These are phyloP conservation scores for Drosophila glabriapex DNA, from an alignment of 2,888 invertebrate species.

Conservation along the genomic window DNA sequence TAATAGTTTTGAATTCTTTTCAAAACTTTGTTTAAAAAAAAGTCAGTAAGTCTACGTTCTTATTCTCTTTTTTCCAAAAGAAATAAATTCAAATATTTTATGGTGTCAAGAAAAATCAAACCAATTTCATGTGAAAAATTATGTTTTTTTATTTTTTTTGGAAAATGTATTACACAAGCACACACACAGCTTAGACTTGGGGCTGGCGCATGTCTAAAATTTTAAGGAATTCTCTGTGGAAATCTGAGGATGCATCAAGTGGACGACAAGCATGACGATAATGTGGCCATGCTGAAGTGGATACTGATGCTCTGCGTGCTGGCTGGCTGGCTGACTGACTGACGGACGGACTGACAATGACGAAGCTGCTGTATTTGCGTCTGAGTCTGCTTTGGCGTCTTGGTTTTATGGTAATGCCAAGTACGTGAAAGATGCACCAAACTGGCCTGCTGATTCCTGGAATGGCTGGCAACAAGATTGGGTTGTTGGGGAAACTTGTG, in stretches of 20 bases:
- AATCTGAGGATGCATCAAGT: constrained; percentile 67
- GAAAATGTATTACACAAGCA: constrained; percentile 37
- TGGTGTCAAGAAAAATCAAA: constrained; percentile 65
- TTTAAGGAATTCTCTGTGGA: constrained; percentile 45
- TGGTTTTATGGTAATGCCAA: constrained; percentile 73
- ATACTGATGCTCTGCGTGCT: constrained; percentile 43
- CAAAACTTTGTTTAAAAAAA: neutral
- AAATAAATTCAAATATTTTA: constrained; percentile 58
- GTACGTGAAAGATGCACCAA: constrained; percentile 70
- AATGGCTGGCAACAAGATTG: constrained; percentile 43
- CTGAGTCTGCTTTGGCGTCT: constrained; percentile 26
- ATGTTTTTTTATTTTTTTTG: constrained; percentile 54
- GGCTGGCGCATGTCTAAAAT: constrained; percentile 20
- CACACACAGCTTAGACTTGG: constrained; percentile 23
- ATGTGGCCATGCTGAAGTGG: constrained; percentile 48
- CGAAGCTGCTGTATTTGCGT: constrained; percentile 23
- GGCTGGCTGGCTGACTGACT: constrained; percentile 24
- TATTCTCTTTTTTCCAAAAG: constrained; percentile 3
- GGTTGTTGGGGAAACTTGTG: constrained; percentile 42
- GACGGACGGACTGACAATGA: constrained; percentile 14
- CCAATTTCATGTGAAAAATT: constrained; percentile 75
- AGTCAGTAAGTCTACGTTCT: neutral
- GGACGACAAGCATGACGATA: constrained; percentile 71
- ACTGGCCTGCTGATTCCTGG: constrained; percentile 59
- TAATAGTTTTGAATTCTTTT: neutral